Base-by-base conservation (phyloP, 1,140 invertebrate genomes). In the Ceratina japonica region DNA sequence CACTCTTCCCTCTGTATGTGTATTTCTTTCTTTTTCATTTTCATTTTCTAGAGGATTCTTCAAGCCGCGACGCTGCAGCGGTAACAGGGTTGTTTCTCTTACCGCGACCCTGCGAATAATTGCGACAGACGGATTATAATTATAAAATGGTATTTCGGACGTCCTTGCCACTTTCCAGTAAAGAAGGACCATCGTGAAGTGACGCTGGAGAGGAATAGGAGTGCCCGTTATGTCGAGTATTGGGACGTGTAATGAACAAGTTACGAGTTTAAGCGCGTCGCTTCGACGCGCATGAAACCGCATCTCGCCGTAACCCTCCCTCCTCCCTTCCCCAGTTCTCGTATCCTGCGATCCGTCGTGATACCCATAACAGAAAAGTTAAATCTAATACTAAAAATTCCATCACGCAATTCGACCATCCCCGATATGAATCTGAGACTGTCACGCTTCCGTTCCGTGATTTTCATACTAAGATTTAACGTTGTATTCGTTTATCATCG, bases 131-230 rank as follows among this genome's bases (percentile, higher is more conserved):
- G 70, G 76, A 79, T 79, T 74, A 62, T 59, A 79, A 74, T 74
- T 79, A 79, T 59, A 66, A 72, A 79, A 79, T 74, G 70, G 52
- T n/a, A 73, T 79, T 79, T 79, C 71, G 77, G 77, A 73, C 71
- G 77, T 79, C 77, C 77, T 79, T 73, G 70, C 69, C 69, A 51
- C 52, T 65, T 79, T 77, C 59, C 27, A 74, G 62, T 24, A 63
- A 71, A 73, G 71, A 74, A 74, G 71, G 77, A 59, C 52, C 69
- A 64, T 65, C 69, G 62, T 54, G 77, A 51, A 71, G 71, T 37
- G 77, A 59, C 61, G 77, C 22, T 73, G 37, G 15, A 66, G 77
- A 65, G 70, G 70, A 22, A 44, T 61, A 73, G 71, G 70, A 73
- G 71, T 66, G 54, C 70, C 71, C 70, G 77, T 79, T 74, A 74